These are phyloP conservation scores for Clavelina lepadiformis DNA, from an alignment of 23 tunicate species.

Conservation along the genomic window DNA sequence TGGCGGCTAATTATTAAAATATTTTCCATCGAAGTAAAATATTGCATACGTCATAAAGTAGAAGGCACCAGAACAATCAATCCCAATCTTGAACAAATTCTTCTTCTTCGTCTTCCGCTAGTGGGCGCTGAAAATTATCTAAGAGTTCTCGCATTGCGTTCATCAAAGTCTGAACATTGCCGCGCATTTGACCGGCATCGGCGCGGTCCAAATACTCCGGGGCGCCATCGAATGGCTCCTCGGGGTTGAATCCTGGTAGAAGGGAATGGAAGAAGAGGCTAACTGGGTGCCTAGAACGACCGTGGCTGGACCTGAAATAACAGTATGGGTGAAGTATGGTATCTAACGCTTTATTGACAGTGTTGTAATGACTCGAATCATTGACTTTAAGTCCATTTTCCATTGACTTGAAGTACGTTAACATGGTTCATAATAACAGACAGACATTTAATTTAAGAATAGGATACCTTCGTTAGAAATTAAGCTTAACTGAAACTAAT, in stretches of 20 bases:
- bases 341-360: not conserved
- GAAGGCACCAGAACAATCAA: constrained; percentile 14
- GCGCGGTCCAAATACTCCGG: constrained; percentile 1
- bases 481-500: no score
- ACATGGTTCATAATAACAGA: no score
- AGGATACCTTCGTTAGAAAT: no score
- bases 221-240: constrained; percentile 16
- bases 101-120: constrained; percentile 22
- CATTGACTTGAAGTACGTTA: no score
- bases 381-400: not conserved
- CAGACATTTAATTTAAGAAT: no score
- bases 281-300: constrained; percentile 27
- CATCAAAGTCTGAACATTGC: constrained; percentile 50
- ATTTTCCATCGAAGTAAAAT: no score
- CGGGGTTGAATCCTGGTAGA: constrained; percentile 66
- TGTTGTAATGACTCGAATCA: no score
- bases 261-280: constrained; percentile 67
- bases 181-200: constrained; percentile 33
- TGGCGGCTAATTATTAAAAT: no score
- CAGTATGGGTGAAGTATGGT: no score
- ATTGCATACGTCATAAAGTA: no score
- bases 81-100: constrained; percentile 82
- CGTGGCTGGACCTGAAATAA: not conserved
- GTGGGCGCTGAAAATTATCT: constrained; percentile 35
- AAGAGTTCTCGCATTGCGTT: constrained; percentile 78